phyloP scores from a whole-genome alignment of 2,797 vertebrate genomes.

The Pseudochaenichthys georgianus region DNA sequence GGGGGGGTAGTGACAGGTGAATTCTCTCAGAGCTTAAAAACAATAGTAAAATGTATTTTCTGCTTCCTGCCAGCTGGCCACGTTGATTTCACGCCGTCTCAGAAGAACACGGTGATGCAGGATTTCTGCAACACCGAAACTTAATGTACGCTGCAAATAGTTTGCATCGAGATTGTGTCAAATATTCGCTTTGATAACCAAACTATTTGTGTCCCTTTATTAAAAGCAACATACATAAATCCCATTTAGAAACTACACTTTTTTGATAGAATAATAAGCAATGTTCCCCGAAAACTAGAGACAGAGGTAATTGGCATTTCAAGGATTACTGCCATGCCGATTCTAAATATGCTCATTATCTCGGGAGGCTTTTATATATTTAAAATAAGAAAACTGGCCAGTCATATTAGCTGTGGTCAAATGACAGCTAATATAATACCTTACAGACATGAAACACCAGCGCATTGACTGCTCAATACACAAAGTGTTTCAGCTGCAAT shows the following conservation, averaged over 20 bases:
- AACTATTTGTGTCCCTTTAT: background rate
- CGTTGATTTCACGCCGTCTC: slow-evolving; percentile 7
- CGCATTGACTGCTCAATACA: slow-evolving; percentile 9
- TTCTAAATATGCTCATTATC: background rate
- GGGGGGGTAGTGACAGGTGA: slow-evolving; percentile 22
- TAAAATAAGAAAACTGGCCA: background rate
- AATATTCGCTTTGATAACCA: background rate
- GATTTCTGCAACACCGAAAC: background rate
- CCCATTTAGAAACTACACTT: background rate
- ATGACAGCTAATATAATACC: background rate
- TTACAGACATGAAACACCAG: background rate
- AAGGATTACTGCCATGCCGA: slow-evolving; percentile 3
- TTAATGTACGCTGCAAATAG: background rate
- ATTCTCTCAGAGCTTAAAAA: slow-evolving; percentile 10
- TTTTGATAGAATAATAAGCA: background rate
- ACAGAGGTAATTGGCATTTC: background rate
- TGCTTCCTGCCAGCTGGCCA: slow-evolving; percentile 1
- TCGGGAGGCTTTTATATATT: background rate
- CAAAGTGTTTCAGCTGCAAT: slow-evolving; percentile 20
- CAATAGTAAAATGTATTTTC: background rate
- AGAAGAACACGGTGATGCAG: background rate
- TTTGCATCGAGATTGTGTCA: background rate
- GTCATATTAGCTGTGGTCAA: background rate
- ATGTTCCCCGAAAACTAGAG: background rate
- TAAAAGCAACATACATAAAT: slow-evolving; percentile 11